phyloP scores from a whole-genome alignment of 1,140 invertebrate genomes.

The Epicauta chinensis region DNA sequence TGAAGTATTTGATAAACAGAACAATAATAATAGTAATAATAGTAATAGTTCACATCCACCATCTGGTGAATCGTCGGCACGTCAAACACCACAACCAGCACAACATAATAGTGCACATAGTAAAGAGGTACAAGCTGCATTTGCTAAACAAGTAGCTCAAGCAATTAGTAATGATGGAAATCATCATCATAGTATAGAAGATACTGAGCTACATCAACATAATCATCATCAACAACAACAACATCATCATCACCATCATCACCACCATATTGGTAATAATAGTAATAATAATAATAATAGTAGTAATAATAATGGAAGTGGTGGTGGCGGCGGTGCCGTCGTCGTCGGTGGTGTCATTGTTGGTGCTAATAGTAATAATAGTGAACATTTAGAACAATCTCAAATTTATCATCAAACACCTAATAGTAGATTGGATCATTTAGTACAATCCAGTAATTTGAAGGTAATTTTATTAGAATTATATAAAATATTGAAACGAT shows the following conservation, averaged over 20 bases:
- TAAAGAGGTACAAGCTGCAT: slow-evolving; percentile 38
- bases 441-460: slow-evolving; percentile 36
- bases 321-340: background rate
- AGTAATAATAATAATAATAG: background rate
- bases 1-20: slow-evolving; percentile 33
- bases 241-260: background rate
- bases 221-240: background rate
- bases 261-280: background rate
- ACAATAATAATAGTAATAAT: slow-evolving; percentile 12
- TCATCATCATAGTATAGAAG: background rate
- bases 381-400: background rate
- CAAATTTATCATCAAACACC: slow-evolving; percentile 2
- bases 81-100: slow-evolving; percentile 39
- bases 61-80: slow-evolving; percentile 39
- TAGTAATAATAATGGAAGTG: background rate
- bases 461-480: slow-evolving; percentile 27
- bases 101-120: slow-evolving; percentile 16
- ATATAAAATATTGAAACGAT: too few species aligned
- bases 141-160: slow-evolving; percentile 37
- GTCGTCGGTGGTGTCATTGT: slow-evolving; percentile 8
- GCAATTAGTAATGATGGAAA: slow-evolving; percentile 24
- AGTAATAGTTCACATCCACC: slow-evolving; percentile 28
- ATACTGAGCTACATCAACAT: slow-evolving; percentile 3
- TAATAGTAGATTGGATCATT: slow-evolving; percentile 14
- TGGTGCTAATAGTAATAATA: slow-evolving; percentile 23